These are phyloP conservation scores for Gymnoscopelus microlampas DNA, from an alignment of 2,797 vertebrate genomes.

Conservation along the genomic window DNA sequence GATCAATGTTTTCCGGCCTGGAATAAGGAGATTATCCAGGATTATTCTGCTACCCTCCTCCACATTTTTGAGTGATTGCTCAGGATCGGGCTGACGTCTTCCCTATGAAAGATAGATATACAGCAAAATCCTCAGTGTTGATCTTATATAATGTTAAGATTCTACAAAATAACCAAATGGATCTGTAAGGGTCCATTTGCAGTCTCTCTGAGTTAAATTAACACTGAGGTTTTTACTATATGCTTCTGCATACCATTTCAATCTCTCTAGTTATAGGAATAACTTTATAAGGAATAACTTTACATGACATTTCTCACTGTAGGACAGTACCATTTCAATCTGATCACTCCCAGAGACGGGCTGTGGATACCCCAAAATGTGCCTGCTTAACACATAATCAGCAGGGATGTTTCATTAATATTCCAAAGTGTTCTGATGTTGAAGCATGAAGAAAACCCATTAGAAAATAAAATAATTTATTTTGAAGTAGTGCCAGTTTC, in stretches of 20 bases:
- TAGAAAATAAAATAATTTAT: conserved; percentile 85
- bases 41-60: conserved; percentile 51
- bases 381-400: too few species aligned
- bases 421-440: conserved; percentile 22
- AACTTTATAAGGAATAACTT: too few species aligned
- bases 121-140: too few species aligned
- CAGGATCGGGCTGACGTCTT: conserved; percentile 67
- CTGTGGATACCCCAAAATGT: too few species aligned
- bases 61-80: conserved; percentile 69
- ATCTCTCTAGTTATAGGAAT: conserved; percentile 36
- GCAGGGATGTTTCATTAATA: not conserved
- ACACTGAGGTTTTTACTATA: conserved; percentile 6
- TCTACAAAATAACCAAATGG: too few species aligned
- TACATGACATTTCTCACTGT: too few species aligned
- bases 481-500: conserved; percentile 74
- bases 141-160: too few species aligned
- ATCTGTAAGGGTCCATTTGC: too few species aligned
- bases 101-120: conserved; percentile 27
- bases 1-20: conserved; percentile 76
- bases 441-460: conserved; percentile 51
- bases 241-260: conserved; percentile 59
- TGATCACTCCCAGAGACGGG: too few species aligned
- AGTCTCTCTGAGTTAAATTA: too few species aligned
- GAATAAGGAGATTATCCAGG: conserved; percentile 80
- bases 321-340: too few species aligned